Evolutionary conservation across 2,888 invertebrate genomes (phyloP).

Genomic region (Nephrocerus scutellatus): DNA sequence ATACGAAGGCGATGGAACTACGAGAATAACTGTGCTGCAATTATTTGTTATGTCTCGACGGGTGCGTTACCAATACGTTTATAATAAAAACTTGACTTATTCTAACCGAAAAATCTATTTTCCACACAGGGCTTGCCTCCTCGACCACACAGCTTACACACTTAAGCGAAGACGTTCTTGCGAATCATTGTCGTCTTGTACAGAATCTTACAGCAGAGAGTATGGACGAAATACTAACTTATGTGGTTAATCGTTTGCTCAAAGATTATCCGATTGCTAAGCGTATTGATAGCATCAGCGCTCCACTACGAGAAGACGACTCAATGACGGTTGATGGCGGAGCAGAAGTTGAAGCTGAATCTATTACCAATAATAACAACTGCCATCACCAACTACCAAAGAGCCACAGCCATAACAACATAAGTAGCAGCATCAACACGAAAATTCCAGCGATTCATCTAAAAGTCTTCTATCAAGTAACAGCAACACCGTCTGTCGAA

Average conservation of each 20-base stretch:
- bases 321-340: slow-evolving; percentile 29
- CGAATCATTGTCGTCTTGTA: slow-evolving; percentile 40
- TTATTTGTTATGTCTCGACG: slow-evolving; percentile 75
- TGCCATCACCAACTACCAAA: slow-evolving; percentile 11
- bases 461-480: slow-evolving; percentile 70
- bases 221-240: slow-evolving; percentile 53
- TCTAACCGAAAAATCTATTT: not conserved
- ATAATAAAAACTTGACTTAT: not conserved
- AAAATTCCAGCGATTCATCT: slow-evolving; percentile 61
- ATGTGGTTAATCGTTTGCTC: slow-evolving; percentile 50
- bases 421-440: slow-evolving; percentile 34
- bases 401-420: slow-evolving; percentile 15
- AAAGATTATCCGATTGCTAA: slow-evolving; percentile 48
- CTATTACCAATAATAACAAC: slow-evolving; percentile 19
- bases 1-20: slow-evolving; percentile 83
- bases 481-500: slow-evolving; percentile 49
- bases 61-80: too few species aligned
- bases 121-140: slow-evolving; percentile 41
- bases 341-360: too few species aligned
- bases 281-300: slow-evolving; percentile 21
- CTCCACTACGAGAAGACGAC: slow-evolving; percentile 38
- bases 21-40: slow-evolving; percentile 78
- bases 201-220: slow-evolving; percentile 49
- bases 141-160: slow-evolving; percentile 47
- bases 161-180: slow-evolving; percentile 44